Evolutionary conservation across 64 coral and sea anemone genomes (phyloP).

Genomic region (Astreopora myriophthalma): DNA sequence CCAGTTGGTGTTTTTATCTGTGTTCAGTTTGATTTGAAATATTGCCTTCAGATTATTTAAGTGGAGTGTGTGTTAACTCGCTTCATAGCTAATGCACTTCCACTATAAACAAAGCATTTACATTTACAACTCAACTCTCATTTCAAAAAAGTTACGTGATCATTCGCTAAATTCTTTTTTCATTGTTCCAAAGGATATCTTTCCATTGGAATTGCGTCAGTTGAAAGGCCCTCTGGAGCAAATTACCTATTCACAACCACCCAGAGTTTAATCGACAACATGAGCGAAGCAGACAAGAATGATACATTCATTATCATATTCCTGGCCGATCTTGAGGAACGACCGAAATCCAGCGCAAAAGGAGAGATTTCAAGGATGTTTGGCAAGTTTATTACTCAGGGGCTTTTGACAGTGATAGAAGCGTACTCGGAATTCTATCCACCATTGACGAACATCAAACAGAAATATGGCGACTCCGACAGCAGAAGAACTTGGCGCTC

Average conservation of each 20-base stretch:
- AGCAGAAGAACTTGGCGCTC: conserved; percentile 54
- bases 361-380: neutral
- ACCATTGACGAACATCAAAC: conserved; percentile 3
- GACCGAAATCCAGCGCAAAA: neutral
- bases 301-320: conserved; percentile 11
- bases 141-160: no score
- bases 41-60: no score
- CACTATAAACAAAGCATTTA: no score
- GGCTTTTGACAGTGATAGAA: conserved; percentile 38
- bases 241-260: conserved; percentile 25
- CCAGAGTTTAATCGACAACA: conserved; percentile 10
- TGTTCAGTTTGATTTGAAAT: no score
- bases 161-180: no score
- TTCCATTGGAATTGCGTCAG: conserved; percentile 14
- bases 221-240: neutral
- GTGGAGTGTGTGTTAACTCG: no score
- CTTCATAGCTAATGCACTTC: no score
- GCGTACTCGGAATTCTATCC: conserved; percentile 49
- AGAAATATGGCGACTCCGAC: conserved; percentile 37
- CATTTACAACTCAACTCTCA: no score
- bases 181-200: neutral
- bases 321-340: neutral
- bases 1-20: no score
- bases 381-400: neutral
- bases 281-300: neutral